Base-by-base conservation (phyloP, 2,888 invertebrate genomes). In the Sinodicranocentrus sp. region DNA sequence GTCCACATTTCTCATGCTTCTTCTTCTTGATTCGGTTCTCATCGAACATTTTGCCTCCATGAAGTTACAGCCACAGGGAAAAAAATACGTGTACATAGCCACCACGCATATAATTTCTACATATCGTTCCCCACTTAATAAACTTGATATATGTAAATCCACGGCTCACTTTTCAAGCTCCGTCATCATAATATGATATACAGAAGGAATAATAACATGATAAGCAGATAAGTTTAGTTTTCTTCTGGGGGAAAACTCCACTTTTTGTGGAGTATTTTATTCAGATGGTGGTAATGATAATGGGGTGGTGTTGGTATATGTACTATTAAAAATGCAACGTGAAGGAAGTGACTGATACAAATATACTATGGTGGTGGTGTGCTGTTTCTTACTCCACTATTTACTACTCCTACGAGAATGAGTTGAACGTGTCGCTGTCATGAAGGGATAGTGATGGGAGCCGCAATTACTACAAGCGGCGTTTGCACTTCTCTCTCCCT, bases 1-100 rank as follows among this genome's bases (percentile, higher is more conserved):
- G 54, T 28, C 28, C 57, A 65, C 67, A 57, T 80, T 80, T 80
- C 80, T 80, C 80, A 80, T 80, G 63, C 63, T 72, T 13, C 44
- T 61, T 26, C 26, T 26, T 26, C 28, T 71, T 15, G 21, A 10
- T n/a, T 59, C 72, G 25, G 72, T 72, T 72, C 72, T 43, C 72
- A 59, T 57, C 19, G 19, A 59, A 72, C 5, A 33, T 57, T n/a
- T 44, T 63, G 25, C 63, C 75, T 28, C 61, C 48, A 43, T 48
- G 44, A 44, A 65, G 44, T 48, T 21, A 28, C 61, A 43, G 54
- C 43, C 28, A 72, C 39, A 21, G n/a, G 33, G 25, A 61, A 61
- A n/a, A 61, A 44, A 39, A 21, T 68, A 28, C 6, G 48, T 67
- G 19, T 8, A 23, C 44, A n/a, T 13, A 52, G 54, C 23, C n/a